These are phyloP conservation scores for Iselma pallidipennis DNA, from an alignment of 2,888 invertebrate species.

Conservation along the genomic window DNA sequence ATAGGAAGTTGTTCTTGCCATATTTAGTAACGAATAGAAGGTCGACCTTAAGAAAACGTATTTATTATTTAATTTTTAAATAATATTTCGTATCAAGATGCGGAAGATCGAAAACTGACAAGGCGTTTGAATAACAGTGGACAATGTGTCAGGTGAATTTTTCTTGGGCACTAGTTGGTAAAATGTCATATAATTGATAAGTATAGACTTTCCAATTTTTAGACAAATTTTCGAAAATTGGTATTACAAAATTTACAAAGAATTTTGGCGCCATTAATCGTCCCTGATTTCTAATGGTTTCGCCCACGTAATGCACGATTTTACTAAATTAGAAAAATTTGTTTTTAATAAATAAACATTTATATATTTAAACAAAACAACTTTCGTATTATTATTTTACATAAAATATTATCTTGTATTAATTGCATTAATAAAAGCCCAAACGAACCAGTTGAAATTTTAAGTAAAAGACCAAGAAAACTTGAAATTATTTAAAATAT, in stretches of 20 bases:
- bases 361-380: too few species aligned
- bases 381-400: too few species aligned
- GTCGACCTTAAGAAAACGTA: slow-evolving; percentile 7
- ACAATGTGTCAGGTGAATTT: too few species aligned
- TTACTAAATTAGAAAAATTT: neutral
- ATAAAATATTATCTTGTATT: too few species aligned
- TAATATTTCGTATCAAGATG: neutral
- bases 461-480: too few species aligned
- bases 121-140: too few species aligned
- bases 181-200: too few species aligned
- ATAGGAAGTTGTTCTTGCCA: slow-evolving; percentile 28
- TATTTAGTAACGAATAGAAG: slow-evolving; percentile 28
- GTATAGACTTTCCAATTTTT: too few species aligned
- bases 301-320: neutral
- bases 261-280: slow-evolving; percentile 4
- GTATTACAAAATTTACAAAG: neutral
- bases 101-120: neutral
- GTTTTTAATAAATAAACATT: neutral
- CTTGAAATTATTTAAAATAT: too few species aligned
- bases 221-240: neutral
- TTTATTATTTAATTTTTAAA: neutral
- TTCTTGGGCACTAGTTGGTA: too few species aligned
- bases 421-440: slow-evolving; percentile 5
- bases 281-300: neutral
- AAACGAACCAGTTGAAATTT: too few species aligned